These are phyloP conservation scores for Cyclura pinguis DNA, from an alignment of 2,797 vertebrate genomes.

Conservation along the genomic window DNA sequence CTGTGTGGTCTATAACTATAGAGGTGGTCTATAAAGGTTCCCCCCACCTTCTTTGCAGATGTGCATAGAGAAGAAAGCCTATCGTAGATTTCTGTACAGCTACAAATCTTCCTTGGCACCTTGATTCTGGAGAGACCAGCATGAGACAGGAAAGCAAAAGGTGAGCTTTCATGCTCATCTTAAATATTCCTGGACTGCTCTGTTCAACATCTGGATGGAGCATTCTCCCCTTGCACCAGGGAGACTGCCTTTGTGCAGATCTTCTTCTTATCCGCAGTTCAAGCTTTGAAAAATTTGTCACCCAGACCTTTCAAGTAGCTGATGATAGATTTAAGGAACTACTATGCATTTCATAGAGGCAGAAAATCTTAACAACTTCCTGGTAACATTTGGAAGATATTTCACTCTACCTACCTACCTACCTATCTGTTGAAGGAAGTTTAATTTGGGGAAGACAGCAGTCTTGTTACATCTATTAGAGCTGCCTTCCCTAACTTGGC, in stretches of 20 bases:
- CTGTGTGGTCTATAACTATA: too few relatives aligned
- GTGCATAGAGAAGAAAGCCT: background rate
- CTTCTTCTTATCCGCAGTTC: background rate
- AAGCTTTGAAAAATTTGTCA: background rate
- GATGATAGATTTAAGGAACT: background rate
- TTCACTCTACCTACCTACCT: background rate
- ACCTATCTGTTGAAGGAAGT: background rate
- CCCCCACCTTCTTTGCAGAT: background rate
- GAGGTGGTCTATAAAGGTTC: too few relatives aligned
- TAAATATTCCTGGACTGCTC: background rate
- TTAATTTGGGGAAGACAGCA: background rate
- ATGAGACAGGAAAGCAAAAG: background rate
- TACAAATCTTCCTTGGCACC: background rate
- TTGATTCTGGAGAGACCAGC: background rate
- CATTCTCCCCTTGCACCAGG: too few relatives aligned
- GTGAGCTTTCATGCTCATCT: background rate
- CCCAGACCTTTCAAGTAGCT: background rate
- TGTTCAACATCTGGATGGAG: background rate
- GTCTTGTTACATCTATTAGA: background rate
- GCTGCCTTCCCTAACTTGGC: too few relatives aligned
- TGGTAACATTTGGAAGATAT: background rate
- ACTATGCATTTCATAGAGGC: background rate
- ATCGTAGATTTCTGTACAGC: background rate
- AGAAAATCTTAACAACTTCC: background rate
- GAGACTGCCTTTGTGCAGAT: background rate